Base-by-base conservation (phyloP, 1,140 invertebrate species). In the Dreissena rostriformis region DNA sequence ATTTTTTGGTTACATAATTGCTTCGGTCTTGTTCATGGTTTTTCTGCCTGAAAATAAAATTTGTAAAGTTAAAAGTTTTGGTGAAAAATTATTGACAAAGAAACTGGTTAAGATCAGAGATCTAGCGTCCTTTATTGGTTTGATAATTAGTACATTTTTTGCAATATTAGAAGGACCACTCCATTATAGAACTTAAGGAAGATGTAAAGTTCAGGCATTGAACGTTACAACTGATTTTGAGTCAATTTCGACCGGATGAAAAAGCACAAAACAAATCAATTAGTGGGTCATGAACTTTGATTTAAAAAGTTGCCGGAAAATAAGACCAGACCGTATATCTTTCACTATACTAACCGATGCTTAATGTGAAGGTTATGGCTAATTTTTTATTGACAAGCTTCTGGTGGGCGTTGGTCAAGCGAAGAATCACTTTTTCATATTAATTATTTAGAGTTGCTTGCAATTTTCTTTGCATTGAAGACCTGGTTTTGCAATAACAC, bases 301-400 rank as follows among this genome's bases (percentile, higher is more conserved):
- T 15, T 75, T 5, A 57, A 63, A 75, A 75, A 75, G 61, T 75
- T 51, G 73, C 52, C 55, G 61, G 73, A 75, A 75, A 75, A 75
- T 75, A 12, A 75, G 73, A 75, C 52, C 22, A 61, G 73, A 63
- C 53, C 73, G 24, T 61, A 57, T 75, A 57, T 75, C 73, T 61
- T 57, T 75, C 7, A 61, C 73, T 12, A 26, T 61, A 61, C 73
- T 57, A 29, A 57, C 51, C 2, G 73, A 75, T 26, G 73, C 73
- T 17, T 75, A 51, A 14, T 57, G 52, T 55, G 7, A 52, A 57
- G 73, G 73, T 5, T 78, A 78, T 65, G 75, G 75, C 55, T 39
- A 26, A 55, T 68, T 49, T 78, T 78, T 67, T n/a, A 39, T 67
- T 49, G 11, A 78, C n/a, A 49, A 19, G 65, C 63, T 10, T 0